These are phyloP conservation scores for Lophura nycthemera DNA, from an alignment of 2,113 vertebrate genomes.

Conservation along the genomic window DNA sequence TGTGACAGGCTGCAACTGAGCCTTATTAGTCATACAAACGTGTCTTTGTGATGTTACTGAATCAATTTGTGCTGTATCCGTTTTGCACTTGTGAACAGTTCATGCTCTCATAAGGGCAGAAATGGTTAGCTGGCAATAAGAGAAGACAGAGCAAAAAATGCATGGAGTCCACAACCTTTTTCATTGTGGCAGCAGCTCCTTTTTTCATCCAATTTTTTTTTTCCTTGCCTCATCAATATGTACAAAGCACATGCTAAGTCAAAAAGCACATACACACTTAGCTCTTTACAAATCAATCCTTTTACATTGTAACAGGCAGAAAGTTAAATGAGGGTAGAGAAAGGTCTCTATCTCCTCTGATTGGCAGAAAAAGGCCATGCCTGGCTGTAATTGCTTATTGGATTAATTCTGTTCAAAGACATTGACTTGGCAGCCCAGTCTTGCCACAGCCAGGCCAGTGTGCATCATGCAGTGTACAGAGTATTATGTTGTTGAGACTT, in stretches of 20 bases:
- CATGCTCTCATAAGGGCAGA: slow-evolving; percentile 62
- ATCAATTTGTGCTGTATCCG: slow-evolving; percentile 76
- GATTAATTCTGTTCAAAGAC: slow-evolving; percentile 50
- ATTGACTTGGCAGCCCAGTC: slow-evolving; percentile 14
- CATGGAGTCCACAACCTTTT: slow-evolving; percentile 45
- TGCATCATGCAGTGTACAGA: not conserved
- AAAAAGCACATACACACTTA: slow-evolving; percentile 54
- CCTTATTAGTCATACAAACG: slow-evolving; percentile 74
- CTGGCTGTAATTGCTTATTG: slow-evolving; percentile 55
- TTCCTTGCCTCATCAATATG: slow-evolving; percentile 45
- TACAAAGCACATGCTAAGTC: slow-evolving; percentile 41
- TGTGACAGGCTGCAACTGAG: slow-evolving; percentile 72
- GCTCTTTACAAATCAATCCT: slow-evolving; percentile 56
- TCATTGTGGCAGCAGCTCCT: slow-evolving; percentile 15
- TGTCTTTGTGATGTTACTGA: slow-evolving; percentile 68
- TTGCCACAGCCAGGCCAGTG: not conserved
- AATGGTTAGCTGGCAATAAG: slow-evolving; percentile 72
- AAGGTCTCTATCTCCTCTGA: slow-evolving; percentile 29
- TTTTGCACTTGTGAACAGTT: slow-evolving; percentile 76
- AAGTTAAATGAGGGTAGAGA: slow-evolving; percentile 55
- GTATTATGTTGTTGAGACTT: not conserved
- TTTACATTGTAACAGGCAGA: slow-evolving; percentile 51
- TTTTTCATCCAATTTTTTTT: slow-evolving; percentile 60
- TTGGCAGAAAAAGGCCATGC: slow-evolving; percentile 42
- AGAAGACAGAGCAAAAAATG: slow-evolving; percentile 64